Evolutionary conservation across 2,113 vertebrate species (phyloP).

Genomic region (Cyphomyrus discorhynchus): DNA sequence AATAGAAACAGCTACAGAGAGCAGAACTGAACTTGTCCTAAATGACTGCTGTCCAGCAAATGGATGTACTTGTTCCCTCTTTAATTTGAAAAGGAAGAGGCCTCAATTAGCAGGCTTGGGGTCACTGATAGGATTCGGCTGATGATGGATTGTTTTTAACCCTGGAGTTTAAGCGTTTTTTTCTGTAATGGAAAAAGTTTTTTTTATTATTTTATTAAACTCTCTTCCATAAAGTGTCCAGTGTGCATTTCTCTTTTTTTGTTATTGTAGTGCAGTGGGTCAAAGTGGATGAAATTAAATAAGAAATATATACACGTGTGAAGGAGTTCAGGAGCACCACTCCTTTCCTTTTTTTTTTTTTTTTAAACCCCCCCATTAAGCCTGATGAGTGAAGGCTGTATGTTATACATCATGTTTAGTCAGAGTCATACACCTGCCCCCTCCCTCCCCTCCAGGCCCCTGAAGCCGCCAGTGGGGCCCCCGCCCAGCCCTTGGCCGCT

Average conservation of each 20-base stretch:
- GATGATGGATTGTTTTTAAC: slow-evolving; percentile 28
- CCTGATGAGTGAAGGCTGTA: slow-evolving; percentile 25
- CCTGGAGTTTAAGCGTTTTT: slow-evolving; percentile 13
- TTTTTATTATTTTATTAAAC: slow-evolving; percentile 39
- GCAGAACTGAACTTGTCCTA: slow-evolving; percentile 33
- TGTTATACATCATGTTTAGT: slow-evolving; percentile 35
- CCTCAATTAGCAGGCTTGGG: slow-evolving; percentile 27
- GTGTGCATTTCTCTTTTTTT: slow-evolving; percentile 15
- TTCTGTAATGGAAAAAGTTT: neutral
- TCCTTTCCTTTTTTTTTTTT: slow-evolving; percentile 31
- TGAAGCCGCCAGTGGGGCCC: neutral
- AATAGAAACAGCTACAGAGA: slow-evolving; percentile 42
- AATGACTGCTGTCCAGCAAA: slow-evolving; percentile 22
- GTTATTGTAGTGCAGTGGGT: slow-evolving; percentile 13
- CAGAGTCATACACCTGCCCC: slow-evolving; percentile 35
- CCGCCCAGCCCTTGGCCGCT: neutral
- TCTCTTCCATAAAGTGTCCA: slow-evolving; percentile 30
- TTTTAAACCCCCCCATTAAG: slow-evolving; percentile 21
- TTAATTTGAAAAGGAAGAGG: slow-evolving; percentile 18
- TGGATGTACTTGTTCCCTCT: slow-evolving; percentile 11
- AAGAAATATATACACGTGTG: slow-evolving; percentile 30
- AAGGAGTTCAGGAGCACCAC: slow-evolving; percentile 27
- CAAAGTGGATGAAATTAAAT: slow-evolving; percentile 30
- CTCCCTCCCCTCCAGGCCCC: slow-evolving; percentile 4
- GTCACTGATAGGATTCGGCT: slow-evolving; percentile 34